These are phyloP conservation scores for Neoascia interrupta DNA, from an alignment of 2,888 invertebrate genomes.

Conservation along the genomic window DNA sequence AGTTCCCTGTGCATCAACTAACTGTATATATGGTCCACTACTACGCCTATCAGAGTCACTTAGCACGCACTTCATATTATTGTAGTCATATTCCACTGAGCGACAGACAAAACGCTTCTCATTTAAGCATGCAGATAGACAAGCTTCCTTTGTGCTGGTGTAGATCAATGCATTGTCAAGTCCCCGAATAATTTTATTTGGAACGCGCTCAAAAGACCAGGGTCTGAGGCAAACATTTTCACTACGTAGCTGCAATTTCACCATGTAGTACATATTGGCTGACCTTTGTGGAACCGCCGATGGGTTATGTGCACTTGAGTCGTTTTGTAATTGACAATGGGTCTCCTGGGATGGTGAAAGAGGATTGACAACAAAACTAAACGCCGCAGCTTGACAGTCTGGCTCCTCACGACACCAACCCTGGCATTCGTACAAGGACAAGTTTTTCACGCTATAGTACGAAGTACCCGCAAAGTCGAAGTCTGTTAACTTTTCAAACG, in stretches of 20 bases:
- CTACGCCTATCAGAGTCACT: constrained; percentile 94
- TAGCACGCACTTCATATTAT: constrained; percentile 93
- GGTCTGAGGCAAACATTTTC: constrained; percentile 95
- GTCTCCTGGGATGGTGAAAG: constrained; percentile 95
- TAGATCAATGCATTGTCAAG: constrained; percentile 95
- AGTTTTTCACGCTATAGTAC: constrained; percentile 94
- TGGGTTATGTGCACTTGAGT: constrained; percentile 94
- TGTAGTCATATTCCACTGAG: constrained; percentile 96
- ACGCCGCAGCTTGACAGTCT: constrained; percentile 94
- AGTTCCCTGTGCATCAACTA: constrained; percentile 88
- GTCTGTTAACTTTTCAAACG: constrained; percentile 96
- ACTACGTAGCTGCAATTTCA: constrained; percentile 90
- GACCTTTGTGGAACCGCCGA: constrained; percentile 90
- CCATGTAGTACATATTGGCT: constrained; percentile 97
- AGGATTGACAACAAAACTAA: constrained; percentile 96
- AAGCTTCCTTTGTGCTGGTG: constrained; percentile 96
- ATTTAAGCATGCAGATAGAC: constrained; percentile 94
- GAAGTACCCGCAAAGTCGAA: constrained; percentile 94
- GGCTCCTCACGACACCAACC: constrained; percentile 96
- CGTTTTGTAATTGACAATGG: constrained; percentile 93
- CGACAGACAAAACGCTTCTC: constrained; percentile 96
- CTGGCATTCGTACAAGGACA: constrained; percentile 95
- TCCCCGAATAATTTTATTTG: constrained; percentile 94
- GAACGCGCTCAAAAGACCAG: constrained; percentile 96
- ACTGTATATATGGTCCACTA: constrained; percentile 92